These are phyloP conservation scores for Cheilosia pagana DNA, from an alignment of 2,888 invertebrate genomes.

Conservation along the genomic window DNA sequence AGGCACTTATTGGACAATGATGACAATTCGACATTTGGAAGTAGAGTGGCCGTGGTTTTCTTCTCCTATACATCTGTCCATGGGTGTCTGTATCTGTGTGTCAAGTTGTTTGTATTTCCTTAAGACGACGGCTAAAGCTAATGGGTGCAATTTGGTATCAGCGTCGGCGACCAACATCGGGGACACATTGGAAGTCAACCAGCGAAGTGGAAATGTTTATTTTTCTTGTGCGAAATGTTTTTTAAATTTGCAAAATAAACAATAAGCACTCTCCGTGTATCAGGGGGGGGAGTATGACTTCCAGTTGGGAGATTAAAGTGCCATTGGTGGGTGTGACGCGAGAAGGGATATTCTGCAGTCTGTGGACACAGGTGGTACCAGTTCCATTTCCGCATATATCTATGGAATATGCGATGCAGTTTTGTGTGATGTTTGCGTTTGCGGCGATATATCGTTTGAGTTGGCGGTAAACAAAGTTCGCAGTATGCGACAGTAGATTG, in stretches of 20 bases:
- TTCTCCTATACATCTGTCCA: background rate
- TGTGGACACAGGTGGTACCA: constrained; percentile 45
- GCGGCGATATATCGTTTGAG: background rate
- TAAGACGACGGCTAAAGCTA: constrained; percentile 56
- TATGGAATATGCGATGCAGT: constrained; percentile 11
- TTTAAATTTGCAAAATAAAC: constrained; percentile 62
- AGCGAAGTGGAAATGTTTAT: constrained; percentile 45
- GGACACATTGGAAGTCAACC: constrained; percentile 4
- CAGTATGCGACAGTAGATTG: background rate
- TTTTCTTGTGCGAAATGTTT: constrained; percentile 45
- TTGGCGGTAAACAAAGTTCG: constrained; percentile 7
- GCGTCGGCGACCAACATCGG: constrained; percentile 8
- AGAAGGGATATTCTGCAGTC: constrained; percentile 11
- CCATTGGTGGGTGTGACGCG: constrained; percentile 37
- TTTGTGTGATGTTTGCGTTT: constrained; percentile 23
- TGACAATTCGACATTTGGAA: constrained; percentile 61
- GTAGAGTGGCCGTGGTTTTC: constrained; percentile 9
- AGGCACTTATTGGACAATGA: constrained; percentile 58
- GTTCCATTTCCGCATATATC: constrained; percentile 38
- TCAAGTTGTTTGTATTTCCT: constrained; percentile 57
- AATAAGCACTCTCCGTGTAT: constrained; percentile 38
- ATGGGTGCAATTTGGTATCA: constrained; percentile 61
- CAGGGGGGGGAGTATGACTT: background rate
- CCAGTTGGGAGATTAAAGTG: constrained; percentile 22
- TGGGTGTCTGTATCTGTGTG: background rate